Conservation (phyloP, 2,797 vertebrate species). For the Cynodonichthys magdalenae region DNA sequence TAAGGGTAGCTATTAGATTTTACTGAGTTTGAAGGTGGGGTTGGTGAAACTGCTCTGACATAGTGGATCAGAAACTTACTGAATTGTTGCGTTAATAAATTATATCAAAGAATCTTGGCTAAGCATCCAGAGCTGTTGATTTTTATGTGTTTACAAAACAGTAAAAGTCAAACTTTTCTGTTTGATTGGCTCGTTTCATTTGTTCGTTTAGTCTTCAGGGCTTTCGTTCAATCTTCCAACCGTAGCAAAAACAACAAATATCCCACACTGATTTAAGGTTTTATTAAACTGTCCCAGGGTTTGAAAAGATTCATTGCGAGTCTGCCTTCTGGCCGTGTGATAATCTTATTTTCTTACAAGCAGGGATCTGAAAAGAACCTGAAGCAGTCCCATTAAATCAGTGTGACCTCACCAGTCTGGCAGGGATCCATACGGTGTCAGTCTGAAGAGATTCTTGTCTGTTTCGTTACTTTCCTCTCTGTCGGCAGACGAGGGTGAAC, state of each 20-base stretch:
- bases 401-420: conserved; percentile 80
- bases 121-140: too few species aligned
- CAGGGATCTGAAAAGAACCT: conserved; percentile 2
- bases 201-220: background rate
- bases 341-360: background rate
- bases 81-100: background rate
- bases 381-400: conserved; percentile 1
- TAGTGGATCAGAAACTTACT: too few species aligned
- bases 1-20: too few species aligned
- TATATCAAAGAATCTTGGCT: background rate
- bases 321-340: background rate
- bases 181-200: background rate
- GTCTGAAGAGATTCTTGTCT: conserved; percentile 73
- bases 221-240: background rate
- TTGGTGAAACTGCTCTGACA: too few species aligned
- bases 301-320: conserved; percentile 3
- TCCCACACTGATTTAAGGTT: background rate
- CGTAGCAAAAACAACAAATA: conserved; percentile 2
- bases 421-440: conserved; percentile 79
- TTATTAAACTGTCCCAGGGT: conserved; percentile 15
- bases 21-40: too few species aligned
- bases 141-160: background rate
- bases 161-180: background rate
- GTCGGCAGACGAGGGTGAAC: conserved; percentile 42
- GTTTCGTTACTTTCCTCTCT: conserved; percentile 47